Percentiles rank a stretch among this genome's conserved stretches.
phyloP scores from a whole-genome alignment of 2,888 invertebrate genomes.

The Aleiodes alternator region DNA sequence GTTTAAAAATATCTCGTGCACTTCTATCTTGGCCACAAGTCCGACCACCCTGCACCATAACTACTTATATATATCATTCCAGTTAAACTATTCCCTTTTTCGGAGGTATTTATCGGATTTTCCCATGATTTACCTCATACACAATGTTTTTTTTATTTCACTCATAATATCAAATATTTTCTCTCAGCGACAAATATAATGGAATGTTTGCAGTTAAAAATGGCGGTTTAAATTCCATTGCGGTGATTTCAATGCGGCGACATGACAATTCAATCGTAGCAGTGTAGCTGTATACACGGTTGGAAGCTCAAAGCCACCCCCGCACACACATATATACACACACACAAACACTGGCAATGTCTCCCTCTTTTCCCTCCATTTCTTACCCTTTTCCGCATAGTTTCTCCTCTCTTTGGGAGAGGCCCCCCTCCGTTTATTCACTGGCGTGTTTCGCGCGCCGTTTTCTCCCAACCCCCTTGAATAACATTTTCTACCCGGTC shows the following conservation, averaged over 20 bases:
- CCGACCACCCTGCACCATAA: slow-evolving; percentile 2
- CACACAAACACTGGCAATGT: slow-evolving; percentile 24
- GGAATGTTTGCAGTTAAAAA: neutral
- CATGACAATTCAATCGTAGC: slow-evolving; percentile 44
- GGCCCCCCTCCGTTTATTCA: slow-evolving; percentile 43
- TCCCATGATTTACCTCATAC: neutral
- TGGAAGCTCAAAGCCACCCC: too few species aligned
- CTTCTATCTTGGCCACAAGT: slow-evolving; percentile 9
- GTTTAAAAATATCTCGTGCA: slow-evolving; percentile 22
- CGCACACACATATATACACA: too few species aligned
- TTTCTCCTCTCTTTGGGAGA: slow-evolving; percentile 41
- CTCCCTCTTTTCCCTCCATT: slow-evolving; percentile 54
- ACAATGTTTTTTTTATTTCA: too few species aligned
- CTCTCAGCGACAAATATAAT: too few species aligned
- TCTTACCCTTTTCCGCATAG: slow-evolving; percentile 40
- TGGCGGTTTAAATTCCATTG: slow-evolving; percentile 44
- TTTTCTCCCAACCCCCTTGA: slow-evolving; percentile 50
- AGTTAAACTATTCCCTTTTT: neutral
- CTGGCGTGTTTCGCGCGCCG: slow-evolving; percentile 43
- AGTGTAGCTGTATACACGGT: neutral
- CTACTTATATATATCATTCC: slow-evolving; percentile 1
- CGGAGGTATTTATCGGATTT: too few species aligned
- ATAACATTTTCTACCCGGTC: slow-evolving; percentile 54
- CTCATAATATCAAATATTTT: too few species aligned
- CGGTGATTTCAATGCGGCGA: slow-evolving; percentile 74